Base-by-base conservation (phyloP, 1,140 invertebrate genomes). In the Tetramorium simillimum region DNA sequence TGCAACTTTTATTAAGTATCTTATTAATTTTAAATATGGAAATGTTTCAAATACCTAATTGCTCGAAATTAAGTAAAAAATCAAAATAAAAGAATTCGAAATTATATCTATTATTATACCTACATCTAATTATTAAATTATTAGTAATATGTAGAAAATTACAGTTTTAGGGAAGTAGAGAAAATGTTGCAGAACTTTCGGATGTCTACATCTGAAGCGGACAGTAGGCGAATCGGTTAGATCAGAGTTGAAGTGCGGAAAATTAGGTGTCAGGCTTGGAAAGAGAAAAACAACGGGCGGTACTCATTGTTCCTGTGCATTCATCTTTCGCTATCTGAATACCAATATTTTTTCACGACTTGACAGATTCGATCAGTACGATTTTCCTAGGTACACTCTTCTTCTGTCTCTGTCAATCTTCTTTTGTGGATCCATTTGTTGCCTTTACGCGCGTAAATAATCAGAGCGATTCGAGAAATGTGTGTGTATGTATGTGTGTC, bases 161-260 rank as follows among this genome's bases (percentile, higher is more conserved):
- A 72, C 10, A 43, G 33, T 82, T 82, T n/a, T 46, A 40, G 16
- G 33, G n/a, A n/a, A 43, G 58, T 33, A 28, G 40, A 89, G 62
- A 24, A 86, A 89, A 24, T 53, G 53, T 75, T 53, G 46, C 46
- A 46, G 33, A 62, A 86, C 69, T 89, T 75, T 46, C 73, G 46
- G 33, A 24, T 70, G 46, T 86, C 37, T 87, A 89, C 69, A 87
- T 89, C 77, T 49, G 62, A 75, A 63, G 58, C 76, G 76, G 82
- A 84, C 85, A 91, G 87, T 86, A 16, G 21, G 70, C 87, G 92
- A 92, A 92, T 92, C 88, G 91, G 91, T 89, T 87, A 89, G 89
- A 93, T 92, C 91, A 90, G 88, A 86, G 86, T 88, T 89, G 91
- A 92, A 92, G 90, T 91, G 92, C 91, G 91, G 92, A 91, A 92